Base-by-base conservation (phyloP, 1,140 invertebrate genomes). In the Drosophila burlai region DNA sequence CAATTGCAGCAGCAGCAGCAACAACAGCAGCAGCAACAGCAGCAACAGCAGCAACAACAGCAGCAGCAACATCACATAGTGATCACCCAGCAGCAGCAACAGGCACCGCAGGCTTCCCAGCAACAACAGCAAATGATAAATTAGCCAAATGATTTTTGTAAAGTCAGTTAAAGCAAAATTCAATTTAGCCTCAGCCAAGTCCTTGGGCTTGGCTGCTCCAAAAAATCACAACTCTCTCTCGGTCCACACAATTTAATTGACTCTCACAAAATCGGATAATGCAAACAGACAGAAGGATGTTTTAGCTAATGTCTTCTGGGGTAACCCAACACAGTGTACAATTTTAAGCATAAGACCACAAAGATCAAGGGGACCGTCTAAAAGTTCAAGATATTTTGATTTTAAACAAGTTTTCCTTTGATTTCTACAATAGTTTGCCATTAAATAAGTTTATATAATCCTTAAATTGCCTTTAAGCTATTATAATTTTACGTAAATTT, bases 111-210 rank as follows among this genome's bases (percentile, higher is more conserved):
- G 61, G 11, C 36, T 38, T 5, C 36, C 52, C 90, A 87, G 77
- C 84, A 89, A 52, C 76, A 83, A 29, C 85, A 90, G 77, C 90
- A 92, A 91, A 87, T 92, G 83, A 75, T 91, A 72, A 92, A 92
- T 91, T 92, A 92, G 91, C 91, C 91, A 82, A 91, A 92, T 85
- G 91, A 92, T 92, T 92, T 92, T 92, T 92, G 91, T 91, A 92
- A 92, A 89, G 91, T 92, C 86, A 92, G 91, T 89, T 92, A 92
- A 89, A 83, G 43, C 80, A 83, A 90, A 90, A 86, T 86, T 77
- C 61, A 36, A 90, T 80, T 74, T 78, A 36, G 52, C 36, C 54
- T 26, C 26, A 62, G 40, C 72, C 52, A 38, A 42, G 40, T 31
- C 61, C 40, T 38, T 18, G 47, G 11, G 7, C 18, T 43, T 42